phyloP scores from a whole-genome alignment of 2,888 invertebrate genomes.

The Epinotia nisella region DNA sequence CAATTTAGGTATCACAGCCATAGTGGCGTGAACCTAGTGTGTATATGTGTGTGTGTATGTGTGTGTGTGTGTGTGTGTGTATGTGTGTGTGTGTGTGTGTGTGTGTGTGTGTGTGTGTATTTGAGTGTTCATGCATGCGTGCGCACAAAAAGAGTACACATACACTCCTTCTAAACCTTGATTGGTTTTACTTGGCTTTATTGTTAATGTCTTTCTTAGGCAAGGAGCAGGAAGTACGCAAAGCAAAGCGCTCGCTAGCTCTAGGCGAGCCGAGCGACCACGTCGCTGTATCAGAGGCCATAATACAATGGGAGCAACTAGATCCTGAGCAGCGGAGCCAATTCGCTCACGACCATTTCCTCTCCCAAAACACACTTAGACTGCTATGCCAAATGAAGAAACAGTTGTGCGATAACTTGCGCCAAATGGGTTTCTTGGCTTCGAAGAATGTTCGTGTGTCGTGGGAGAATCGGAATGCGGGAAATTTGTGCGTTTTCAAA shows the following conservation, averaged over 20 bases:
- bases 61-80: too few relatives aligned
- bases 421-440: conserved; percentile 90
- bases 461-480: conserved; percentile 89
- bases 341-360: conserved; percentile 90
- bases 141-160: too few relatives aligned
- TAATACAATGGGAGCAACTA: conserved; percentile 84
- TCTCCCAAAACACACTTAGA: conserved; percentile 89
- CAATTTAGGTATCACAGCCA: too few relatives aligned
- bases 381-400: conserved; percentile 85
- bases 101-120: too few relatives aligned
- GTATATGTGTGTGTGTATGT: too few relatives aligned
- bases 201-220: conserved; percentile 64
- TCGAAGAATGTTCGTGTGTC: conserved; percentile 81
- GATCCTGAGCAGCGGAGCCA: conserved; percentile 50
- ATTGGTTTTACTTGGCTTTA: too few relatives aligned
- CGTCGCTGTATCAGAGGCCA: conserved; percentile 89
- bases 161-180: too few relatives aligned
- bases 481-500: conserved; percentile 91
- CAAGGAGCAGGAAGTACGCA: conserved; percentile 86
- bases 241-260: conserved; percentile 85
- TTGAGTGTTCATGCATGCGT: too few relatives aligned
- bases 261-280: conserved; percentile 91
- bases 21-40: too few relatives aligned
- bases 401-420: conserved; percentile 88
- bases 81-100: too few relatives aligned